Base-by-base conservation (phyloP, 2,888 invertebrate genomes). In the Lysandra bellargus region DNA sequence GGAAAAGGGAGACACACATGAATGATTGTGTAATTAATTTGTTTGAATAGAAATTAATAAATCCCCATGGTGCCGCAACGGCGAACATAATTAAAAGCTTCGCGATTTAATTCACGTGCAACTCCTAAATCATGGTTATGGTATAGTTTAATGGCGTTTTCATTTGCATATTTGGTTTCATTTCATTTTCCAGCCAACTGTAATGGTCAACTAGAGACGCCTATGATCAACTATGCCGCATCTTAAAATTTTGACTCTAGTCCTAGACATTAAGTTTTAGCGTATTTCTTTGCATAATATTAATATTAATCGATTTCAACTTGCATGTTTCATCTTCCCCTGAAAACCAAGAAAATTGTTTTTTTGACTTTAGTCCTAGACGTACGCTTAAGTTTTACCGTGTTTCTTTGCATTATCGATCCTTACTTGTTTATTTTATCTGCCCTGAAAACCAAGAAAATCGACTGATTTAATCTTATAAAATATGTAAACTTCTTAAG, bases 11-110 rank as follows among this genome's bases (percentile, higher is more conserved):
- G 7, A 74, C 81, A 84, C 86, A 84, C 87, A 81, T 85, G 85
- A 84, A 81, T 80, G 84, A 83, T 82, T 85, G 83, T 83, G 82
- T 87, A 88, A 88, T 87, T 84, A 89, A 90, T 88, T 85, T 85
- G 85, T 84, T 84, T 84, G 83, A 78, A 79, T 80, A 78, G 79
- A 40, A 79, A 81, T 60, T 80, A 80, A 80, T 79, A 74, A 44
- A 74, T 74, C 74, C 74, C 74, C 44, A 44, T 33, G 69, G 69
- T 14, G 69, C 69, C 69, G 33, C 33, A 69, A 69, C 37, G 44
- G 3, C 40, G 69, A 37, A 37, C 69, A 69, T 69, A 69, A 69
- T 69, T 69, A 69, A 69, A 69, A 69, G 69, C 33, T 37, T 69
- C 12, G 30, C 30, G 30, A 69, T 69, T 69, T 33, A 69, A 69